These are phyloP conservation scores for Pterobdella sp. DNA, from an alignment of 2,888 invertebrate genomes.

Conservation along the genomic window DNA sequence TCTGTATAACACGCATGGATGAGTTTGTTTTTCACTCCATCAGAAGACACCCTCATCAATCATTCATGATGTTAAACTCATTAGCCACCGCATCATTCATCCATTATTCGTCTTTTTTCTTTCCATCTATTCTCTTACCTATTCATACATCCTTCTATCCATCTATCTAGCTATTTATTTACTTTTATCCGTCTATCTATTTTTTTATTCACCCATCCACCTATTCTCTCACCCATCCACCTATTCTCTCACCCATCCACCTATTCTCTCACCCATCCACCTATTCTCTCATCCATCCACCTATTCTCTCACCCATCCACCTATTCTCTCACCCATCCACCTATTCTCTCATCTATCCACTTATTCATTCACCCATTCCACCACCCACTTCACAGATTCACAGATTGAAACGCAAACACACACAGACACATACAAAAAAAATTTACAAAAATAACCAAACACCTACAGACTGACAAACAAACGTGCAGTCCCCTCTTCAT, in stretches of 20 bases:
- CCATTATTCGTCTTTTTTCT: background rate
- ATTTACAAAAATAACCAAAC: background rate
- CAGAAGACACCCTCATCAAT: too few relatives aligned
- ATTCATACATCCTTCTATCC: background rate
- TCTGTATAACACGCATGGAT: too few relatives aligned
- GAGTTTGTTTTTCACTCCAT: too few relatives aligned
- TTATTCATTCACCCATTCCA: background rate
- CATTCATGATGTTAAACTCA: too few relatives aligned
- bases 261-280: background rate
- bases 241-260: background rate
- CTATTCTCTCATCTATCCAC: background rate
- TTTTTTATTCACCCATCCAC: background rate
- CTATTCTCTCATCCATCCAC: background rate
- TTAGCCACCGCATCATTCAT: too few relatives aligned
- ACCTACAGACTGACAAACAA: background rate
- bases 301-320: background rate
- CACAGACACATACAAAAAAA: background rate
- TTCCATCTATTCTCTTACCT: background rate
- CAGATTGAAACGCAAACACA: too few relatives aligned
- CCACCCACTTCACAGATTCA: too few relatives aligned
- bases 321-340: background rate
- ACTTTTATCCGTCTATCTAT: background rate
- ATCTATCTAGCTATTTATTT: background rate
- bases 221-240: background rate
- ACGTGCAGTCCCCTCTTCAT: background rate